Conservation (phyloP, 2,113 vertebrate species). For the Microcebus murinus region DNA sequence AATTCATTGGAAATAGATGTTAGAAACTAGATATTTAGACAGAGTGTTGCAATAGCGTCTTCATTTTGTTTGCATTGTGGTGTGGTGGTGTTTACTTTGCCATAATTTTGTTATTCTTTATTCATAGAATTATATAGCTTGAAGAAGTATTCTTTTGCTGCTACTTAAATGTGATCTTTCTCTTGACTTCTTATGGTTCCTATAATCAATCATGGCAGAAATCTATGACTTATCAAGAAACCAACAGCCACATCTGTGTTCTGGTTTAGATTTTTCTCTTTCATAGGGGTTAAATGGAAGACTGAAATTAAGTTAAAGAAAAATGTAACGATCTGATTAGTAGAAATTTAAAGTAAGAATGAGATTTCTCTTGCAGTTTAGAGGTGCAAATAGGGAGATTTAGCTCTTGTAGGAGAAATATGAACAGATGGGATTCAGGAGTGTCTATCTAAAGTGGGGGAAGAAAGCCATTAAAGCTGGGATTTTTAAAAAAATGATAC, state of each 20-base stretch:
- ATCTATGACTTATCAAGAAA: background rate
- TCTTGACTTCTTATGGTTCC: background rate
- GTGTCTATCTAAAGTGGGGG: too few relatives aligned
- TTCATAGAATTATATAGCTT: background rate
- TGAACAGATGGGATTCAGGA: background rate
- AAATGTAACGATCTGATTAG: background rate
- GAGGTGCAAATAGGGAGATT: background rate
- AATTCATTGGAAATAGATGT: background rate
- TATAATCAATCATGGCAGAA: background rate
- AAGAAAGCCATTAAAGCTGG: background rate
- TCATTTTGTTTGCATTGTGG: background rate
- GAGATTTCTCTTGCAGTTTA: background rate
- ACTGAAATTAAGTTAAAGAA: background rate
- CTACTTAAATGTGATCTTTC: background rate
- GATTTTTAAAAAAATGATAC: background rate
- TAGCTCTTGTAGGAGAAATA: background rate
- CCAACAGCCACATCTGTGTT: background rate
- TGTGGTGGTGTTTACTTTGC: background rate
- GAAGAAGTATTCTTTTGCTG: background rate
- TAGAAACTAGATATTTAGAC: background rate
- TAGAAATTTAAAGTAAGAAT: background rate
- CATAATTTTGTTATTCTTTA: slow-evolving; percentile 31
- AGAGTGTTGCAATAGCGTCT: slow-evolving; percentile 13
- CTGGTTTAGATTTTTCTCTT: slow-evolving; percentile 38
- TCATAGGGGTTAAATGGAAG: background rate